These are phyloP conservation scores for Nycticebus coucang DNA, from an alignment of 2,113 vertebrate genomes.

Conservation along the genomic window DNA sequence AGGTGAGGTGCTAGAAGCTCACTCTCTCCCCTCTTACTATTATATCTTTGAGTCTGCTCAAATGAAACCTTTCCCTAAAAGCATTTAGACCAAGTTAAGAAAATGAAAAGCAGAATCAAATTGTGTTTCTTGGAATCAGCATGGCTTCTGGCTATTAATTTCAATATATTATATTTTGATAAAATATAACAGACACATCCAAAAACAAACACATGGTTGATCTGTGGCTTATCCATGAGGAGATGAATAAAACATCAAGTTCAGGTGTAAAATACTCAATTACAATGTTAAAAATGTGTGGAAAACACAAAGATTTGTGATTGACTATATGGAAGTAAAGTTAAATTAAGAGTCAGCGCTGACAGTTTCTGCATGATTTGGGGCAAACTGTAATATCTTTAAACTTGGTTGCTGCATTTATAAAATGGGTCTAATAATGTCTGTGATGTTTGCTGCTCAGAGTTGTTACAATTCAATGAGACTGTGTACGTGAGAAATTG, in stretches of 20 bases:
- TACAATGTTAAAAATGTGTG: slow-evolving; percentile 54
- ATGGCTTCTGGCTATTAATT: slow-evolving; percentile 58
- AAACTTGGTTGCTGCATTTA: background rate
- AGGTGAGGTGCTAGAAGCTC: background rate
- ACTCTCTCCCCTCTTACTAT: background rate
- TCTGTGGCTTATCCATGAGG: slow-evolving; percentile 43
- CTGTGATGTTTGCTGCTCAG: background rate
- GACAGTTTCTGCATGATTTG: background rate
- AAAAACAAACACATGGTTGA: slow-evolving; percentile 65
- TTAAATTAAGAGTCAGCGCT: background rate
- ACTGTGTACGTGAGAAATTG: background rate
- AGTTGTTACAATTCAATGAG: background rate
- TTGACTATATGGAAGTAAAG: slow-evolving; percentile 9
- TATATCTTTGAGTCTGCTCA: background rate
- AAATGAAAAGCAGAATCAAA: slow-evolving; percentile 16
- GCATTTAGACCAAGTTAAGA: background rate
- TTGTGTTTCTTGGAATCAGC: background rate
- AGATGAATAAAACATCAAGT: slow-evolving; percentile 68
- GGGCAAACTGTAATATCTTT: background rate
- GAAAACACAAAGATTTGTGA: slow-evolving; percentile 56
- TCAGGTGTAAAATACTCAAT: slow-evolving; percentile 57
- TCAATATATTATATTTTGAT: slow-evolving; percentile 36
- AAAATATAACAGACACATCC: slow-evolving; percentile 53
- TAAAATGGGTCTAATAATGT: background rate
- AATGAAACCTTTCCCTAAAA: background rate